Conservation (phyloP, 2,888 invertebrate species). For the Eumacrocentrus americanus region DNA sequence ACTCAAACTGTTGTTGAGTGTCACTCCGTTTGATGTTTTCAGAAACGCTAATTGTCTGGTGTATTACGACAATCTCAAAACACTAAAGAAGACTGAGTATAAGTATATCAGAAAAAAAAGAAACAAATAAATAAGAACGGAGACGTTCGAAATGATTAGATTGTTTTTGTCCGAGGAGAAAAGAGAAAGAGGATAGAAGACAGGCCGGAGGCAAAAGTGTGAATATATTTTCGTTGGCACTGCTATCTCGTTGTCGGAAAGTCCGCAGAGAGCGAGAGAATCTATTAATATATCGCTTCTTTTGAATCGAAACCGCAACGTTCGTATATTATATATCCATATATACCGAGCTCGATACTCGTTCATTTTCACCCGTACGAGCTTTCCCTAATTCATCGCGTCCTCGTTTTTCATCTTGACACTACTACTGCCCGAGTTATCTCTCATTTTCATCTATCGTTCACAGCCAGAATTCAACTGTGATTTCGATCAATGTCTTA, state of each 20-base stretch:
- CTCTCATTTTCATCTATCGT: not conserved
- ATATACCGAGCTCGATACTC: constrained; percentile 11
- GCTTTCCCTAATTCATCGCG: not conserved
- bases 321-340: constrained; percentile 5
- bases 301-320: constrained; percentile 54
- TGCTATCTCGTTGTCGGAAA: constrained; percentile 47
- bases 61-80: too few species aligned
- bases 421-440: not conserved
- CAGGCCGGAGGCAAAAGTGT: constrained; percentile 38
- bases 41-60: too few species aligned
- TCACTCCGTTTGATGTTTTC: too few species aligned
- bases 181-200: not conserved
- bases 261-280: constrained; percentile 44
- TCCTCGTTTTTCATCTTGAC: constrained; percentile 5
- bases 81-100: too few species aligned
- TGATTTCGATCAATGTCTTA: not conserved
- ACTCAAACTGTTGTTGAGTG: too few species aligned
- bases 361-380: constrained; percentile 2
- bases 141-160: too few species aligned
- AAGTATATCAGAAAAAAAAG: too few species aligned
- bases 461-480: too few species aligned
- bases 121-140: too few species aligned
- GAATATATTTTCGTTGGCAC: constrained; percentile 56
- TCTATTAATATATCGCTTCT: constrained; percentile 56
- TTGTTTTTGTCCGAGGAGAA: too few species aligned